phyloP scores from a whole-genome alignment of 2,113 vertebrate species.

The Abramis brama region DNA sequence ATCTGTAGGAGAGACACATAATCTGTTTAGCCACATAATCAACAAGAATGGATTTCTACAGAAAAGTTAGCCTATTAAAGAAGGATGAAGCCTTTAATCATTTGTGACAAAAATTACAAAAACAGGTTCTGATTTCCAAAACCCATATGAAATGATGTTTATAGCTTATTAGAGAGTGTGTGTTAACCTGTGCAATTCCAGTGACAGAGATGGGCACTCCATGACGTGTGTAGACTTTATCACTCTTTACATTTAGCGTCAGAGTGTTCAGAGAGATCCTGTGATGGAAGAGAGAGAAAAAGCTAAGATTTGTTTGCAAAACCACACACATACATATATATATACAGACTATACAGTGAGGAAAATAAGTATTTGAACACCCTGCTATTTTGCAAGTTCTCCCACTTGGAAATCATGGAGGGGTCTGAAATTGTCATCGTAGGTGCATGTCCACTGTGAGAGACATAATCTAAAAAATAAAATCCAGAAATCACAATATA shows the following conservation, averaged over 20 bases:
- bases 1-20: slow-evolving; percentile 73
- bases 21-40: neutral
- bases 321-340: too few relatives aligned
- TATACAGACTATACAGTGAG: too few relatives aligned
- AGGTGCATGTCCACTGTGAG: too few relatives aligned
- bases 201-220: slow-evolving; percentile 93
- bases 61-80: slow-evolving; percentile 1
- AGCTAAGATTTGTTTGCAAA: neutral
- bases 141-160: neutral
- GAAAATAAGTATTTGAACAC: too few relatives aligned
- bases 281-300: neutral
- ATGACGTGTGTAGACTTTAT: slow-evolving; percentile 91
- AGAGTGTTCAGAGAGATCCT: slow-evolving; percentile 93
- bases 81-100: neutral
- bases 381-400: too few relatives aligned
- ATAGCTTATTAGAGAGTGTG: neutral
- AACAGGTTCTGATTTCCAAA: neutral
- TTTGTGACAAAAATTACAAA: neutral
- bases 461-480: too few relatives aligned
- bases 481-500: too few relatives aligned
- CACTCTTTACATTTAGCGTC: slow-evolving; percentile 92
- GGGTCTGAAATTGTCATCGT: too few relatives aligned
- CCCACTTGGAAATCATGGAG: too few relatives aligned
- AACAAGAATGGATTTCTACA: neutral
- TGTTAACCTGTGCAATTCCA: slow-evolving; percentile 88